These are phyloP conservation scores for Hydrolagus affinis DNA, from an alignment of 2,113 vertebrate genomes.

Conservation along the genomic window DNA sequence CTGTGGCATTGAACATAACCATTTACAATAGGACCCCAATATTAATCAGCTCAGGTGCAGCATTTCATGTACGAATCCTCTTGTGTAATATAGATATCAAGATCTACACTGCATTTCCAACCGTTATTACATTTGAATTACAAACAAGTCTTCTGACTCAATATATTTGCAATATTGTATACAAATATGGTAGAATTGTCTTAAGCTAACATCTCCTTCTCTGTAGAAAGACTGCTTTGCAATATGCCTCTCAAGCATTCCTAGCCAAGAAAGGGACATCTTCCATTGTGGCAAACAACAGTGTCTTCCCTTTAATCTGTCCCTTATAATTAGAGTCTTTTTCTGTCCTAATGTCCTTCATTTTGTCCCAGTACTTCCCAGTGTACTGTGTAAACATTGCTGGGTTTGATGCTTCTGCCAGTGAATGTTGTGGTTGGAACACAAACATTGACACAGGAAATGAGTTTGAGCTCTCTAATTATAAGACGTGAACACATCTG, in stretches of 20 bases:
- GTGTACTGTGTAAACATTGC: constrained; percentile 1
- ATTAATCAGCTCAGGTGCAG: neutral
- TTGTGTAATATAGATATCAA: too few species aligned
- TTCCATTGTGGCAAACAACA: neutral
- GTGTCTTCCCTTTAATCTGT: neutral
- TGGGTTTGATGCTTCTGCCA: constrained; percentile 19
- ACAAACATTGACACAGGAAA: constrained; percentile 29
- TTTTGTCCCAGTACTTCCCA: neutral
- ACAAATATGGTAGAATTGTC: neutral
- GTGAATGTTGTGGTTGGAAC: constrained; percentile 11
- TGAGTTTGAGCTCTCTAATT: constrained; percentile 7
- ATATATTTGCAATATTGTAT: neutral
- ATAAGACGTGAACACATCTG: constrained; percentile 2
- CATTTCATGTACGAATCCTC: neutral
- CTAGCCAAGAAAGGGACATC: neutral
- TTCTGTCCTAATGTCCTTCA: neutral
- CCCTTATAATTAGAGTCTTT: neutral
- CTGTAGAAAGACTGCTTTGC: neutral
- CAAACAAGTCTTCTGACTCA: neutral
- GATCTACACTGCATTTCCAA: neutral
- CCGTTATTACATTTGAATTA: neutral
- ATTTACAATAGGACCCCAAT: neutral
- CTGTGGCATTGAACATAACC: neutral
- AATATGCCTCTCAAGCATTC: neutral
- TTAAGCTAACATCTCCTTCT: neutral